Percentiles rank a stretch among this genome's conserved stretches.
phyloP scores from a whole-genome alignment of 1,140 invertebrate species.

The Drosophila obscura region DNA sequence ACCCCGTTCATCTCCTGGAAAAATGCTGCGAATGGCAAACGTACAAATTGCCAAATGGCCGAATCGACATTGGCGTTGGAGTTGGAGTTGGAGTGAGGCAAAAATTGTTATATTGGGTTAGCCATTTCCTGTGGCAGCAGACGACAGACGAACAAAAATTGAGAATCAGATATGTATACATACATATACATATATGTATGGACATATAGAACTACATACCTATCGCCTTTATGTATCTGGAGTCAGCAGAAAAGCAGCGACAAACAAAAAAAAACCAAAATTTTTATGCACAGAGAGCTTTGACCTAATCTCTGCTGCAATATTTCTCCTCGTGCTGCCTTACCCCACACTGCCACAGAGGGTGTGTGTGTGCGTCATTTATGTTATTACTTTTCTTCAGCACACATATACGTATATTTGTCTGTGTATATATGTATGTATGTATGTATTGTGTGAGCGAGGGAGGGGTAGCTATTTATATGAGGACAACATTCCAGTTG shows the following conservation, averaged over 20 bases:
- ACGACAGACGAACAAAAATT: constrained; percentile 4
- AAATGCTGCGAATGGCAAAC: constrained; percentile 36
- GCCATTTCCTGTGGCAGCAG: constrained; percentile 37
- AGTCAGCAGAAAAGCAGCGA: constrained; percentile 50
- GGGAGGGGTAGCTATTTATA: constrained; percentile 69
- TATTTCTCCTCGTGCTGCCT: constrained; percentile 63
- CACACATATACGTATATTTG: constrained; percentile 36
- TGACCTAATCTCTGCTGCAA: constrained; percentile 80
- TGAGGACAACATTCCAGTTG: constrained; percentile 79
- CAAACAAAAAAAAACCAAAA: constrained; percentile 23
- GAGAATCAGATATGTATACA: constrained; percentile 11
- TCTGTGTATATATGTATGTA: neutral
- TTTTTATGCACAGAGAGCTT: constrained; percentile 76
- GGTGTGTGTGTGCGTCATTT: constrained; percentile 49
- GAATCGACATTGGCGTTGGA: neutral
- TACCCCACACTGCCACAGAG: neutral
- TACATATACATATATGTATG: constrained; percentile 1
- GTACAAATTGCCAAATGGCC: constrained; percentile 52
- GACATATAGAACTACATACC: constrained; percentile 9
- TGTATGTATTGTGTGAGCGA: neutral
- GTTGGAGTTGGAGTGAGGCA: constrained; percentile 1
- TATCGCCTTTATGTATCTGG: constrained; percentile 43
- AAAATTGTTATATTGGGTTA: constrained; percentile 46
- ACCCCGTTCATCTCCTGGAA: constrained; percentile 12
- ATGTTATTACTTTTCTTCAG: constrained; percentile 65